phyloP scores from a whole-genome alignment of 37 sponge, comb jelly and placozoan genomes.

The Theonella swinhoei region DNA sequence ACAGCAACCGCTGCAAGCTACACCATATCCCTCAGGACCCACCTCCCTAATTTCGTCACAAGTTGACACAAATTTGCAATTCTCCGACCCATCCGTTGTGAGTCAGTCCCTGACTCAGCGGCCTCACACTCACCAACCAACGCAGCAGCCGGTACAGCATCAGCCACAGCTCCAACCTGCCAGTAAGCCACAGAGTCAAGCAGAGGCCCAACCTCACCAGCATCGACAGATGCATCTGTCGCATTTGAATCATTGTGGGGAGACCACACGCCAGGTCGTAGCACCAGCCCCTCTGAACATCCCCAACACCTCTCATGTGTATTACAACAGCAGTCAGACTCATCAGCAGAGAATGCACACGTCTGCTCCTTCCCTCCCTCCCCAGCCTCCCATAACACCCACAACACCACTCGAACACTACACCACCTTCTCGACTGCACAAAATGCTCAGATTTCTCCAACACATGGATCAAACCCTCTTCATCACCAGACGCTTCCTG shows the following conservation, averaged over 20 bases:
- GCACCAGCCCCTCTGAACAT: background rate
- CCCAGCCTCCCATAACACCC: constrained; percentile 9
- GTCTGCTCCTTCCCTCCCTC: background rate
- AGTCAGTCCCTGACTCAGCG: background rate
- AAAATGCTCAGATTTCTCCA: background rate
- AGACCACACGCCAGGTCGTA: background rate
- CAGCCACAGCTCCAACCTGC: background rate
- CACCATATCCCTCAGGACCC: too few species aligned
- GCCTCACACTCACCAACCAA: background rate
- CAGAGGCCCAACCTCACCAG: background rate
- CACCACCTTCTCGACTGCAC: background rate
- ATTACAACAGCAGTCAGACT: background rate
- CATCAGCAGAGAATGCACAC: background rate
- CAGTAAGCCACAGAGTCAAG: background rate
- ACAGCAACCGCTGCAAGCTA: background rate
- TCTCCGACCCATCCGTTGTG: too few species aligned
- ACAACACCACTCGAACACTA: constrained; percentile 47
- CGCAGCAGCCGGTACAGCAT: background rate
- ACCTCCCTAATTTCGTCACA: background rate
- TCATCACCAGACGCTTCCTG: background rate
- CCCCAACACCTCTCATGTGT: background rate
- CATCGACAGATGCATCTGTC: background rate
- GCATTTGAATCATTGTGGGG: background rate
- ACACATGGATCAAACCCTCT: background rate
- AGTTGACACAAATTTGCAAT: background rate